A percentile compares a stretch with the other conserved stretches of the same genome.
Evolutionary conservation across 2,113 vertebrate genomes (phyloP).

Genomic region (Gnathonemus echidnorhynchus): DNA sequence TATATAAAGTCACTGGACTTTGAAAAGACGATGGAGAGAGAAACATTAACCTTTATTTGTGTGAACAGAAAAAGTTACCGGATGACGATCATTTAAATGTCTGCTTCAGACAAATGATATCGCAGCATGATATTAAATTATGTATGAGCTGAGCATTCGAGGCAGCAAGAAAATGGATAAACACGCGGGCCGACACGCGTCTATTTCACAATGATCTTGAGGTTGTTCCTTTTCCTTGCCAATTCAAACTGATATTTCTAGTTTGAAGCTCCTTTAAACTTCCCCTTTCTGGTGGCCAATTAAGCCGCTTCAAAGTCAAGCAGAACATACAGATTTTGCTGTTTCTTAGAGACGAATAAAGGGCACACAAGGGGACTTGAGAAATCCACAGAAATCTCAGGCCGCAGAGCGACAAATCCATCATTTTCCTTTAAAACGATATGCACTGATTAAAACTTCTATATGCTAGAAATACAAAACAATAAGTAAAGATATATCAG

Average conservation of each 20-base stretch:
- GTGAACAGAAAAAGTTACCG: neutral
- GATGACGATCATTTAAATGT: neutral
- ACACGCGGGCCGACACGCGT: neutral
- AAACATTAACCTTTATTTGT: neutral
- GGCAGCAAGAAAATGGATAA: neutral
- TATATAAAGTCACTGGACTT: neutral
- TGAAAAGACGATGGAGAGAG: neutral
- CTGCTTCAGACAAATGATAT: neutral
- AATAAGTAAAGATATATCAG: neutral
- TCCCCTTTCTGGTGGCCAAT: slow-evolving; percentile 46
- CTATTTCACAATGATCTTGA: neutral
- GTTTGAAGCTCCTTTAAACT: slow-evolving; percentile 54
- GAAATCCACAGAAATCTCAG: neutral
- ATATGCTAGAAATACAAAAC: slow-evolving; percentile 1
- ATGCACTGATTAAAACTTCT: slow-evolving; percentile 32
- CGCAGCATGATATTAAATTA: slow-evolving; percentile 1
- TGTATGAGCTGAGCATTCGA: neutral
- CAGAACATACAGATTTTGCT: slow-evolving; percentile 12
- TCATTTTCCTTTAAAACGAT: slow-evolving; percentile 16
- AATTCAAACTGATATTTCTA: slow-evolving; percentile 40
- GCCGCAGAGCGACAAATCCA: slow-evolving; percentile 31
- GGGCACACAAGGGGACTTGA: slow-evolving; percentile 21
- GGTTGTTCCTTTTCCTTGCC: neutral
- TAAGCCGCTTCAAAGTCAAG: slow-evolving; percentile 38
- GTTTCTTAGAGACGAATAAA: slow-evolving; percentile 22